Evolutionary conservation across 2,888 invertebrate genomes (phyloP).

Genomic region (Cryptus viduatorius): DNA sequence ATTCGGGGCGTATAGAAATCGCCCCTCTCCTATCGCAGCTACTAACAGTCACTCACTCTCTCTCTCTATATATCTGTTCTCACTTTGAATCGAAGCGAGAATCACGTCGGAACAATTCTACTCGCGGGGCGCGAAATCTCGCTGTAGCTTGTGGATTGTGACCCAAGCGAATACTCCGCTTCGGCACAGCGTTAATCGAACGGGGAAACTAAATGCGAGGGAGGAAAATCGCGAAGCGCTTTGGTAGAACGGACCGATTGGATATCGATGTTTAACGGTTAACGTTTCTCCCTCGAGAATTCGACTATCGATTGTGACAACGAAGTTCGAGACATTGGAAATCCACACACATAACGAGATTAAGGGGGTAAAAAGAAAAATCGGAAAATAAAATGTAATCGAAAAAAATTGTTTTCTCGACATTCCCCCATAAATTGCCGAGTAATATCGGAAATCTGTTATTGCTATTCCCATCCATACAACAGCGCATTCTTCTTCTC

Average conservation of each 20-base stretch:
- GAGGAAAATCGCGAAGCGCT: constrained; percentile 32
- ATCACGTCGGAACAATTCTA: constrained; percentile 29
- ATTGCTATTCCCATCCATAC: constrained; percentile 3
- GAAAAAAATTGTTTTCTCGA: constrained; percentile 1
- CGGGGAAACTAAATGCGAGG: constrained; percentile 35
- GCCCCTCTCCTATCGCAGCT: constrained; percentile 10
- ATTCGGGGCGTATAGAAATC: constrained; percentile 55
- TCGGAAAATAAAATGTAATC: neutral
- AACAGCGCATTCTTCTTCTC: neutral
- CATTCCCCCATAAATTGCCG: neutral
- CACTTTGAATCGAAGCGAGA: constrained; percentile 18
- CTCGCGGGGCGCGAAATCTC: constrained; percentile 26
- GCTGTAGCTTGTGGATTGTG: constrained; percentile 23
- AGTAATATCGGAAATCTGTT: neutral
- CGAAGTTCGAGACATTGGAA: constrained; percentile 25
- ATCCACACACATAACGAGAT: constrained; percentile 15
- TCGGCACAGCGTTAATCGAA: constrained; percentile 50
- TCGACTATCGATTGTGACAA: constrained; percentile 32
- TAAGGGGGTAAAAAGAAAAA: neutral
- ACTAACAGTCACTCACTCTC: neutral
- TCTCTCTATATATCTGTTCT: constrained; percentile 4
- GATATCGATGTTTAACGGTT: constrained; percentile 59
- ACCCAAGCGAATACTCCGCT: constrained; percentile 28
- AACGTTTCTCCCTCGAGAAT: constrained; percentile 56
- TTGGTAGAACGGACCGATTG: constrained; percentile 29